Evolutionary conservation across 2,797 vertebrate species (phyloP).

Genomic region (Eulemur mongoz): DNA sequence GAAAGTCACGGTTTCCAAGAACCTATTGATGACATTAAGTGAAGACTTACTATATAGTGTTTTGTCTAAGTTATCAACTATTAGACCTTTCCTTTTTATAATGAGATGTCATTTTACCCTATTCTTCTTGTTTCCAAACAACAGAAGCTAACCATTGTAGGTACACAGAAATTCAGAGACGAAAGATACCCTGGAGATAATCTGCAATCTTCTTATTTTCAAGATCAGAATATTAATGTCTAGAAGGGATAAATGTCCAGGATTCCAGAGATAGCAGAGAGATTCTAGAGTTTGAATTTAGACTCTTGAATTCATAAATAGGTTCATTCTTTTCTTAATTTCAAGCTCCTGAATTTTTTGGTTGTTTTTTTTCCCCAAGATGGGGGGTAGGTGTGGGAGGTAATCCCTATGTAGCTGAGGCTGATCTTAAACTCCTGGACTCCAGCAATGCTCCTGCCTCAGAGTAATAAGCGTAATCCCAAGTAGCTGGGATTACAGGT

Average conservation of each 20-base stretch:
- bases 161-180: conserved; percentile 7
- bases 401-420: too few relatives aligned
- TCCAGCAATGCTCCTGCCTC: not conserved
- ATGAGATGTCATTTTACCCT: not conserved
- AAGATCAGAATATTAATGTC: not conserved
- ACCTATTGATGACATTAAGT: not conserved
- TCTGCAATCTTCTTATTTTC: not conserved
- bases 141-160: not conserved
- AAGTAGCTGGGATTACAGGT: not conserved
- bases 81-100: not conserved
- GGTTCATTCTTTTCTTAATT: conserved; percentile 13
- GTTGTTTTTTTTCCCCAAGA: too few relatives aligned
- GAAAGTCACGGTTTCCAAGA: not conserved
- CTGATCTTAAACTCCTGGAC: not conserved
- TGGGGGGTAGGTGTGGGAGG: too few relatives aligned
- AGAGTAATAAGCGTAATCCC: not conserved
- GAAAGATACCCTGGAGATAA: not conserved
- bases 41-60: not conserved
- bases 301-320: not conserved
- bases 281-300: not conserved
- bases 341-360: not conserved
- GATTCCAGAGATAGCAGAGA: not conserved
- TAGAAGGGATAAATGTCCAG: not conserved
- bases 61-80: not conserved
- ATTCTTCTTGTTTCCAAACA: not conserved